phyloP scores from a whole-genome alignment of 2,113 vertebrate species.

The Rhabdornis inornatus region DNA sequence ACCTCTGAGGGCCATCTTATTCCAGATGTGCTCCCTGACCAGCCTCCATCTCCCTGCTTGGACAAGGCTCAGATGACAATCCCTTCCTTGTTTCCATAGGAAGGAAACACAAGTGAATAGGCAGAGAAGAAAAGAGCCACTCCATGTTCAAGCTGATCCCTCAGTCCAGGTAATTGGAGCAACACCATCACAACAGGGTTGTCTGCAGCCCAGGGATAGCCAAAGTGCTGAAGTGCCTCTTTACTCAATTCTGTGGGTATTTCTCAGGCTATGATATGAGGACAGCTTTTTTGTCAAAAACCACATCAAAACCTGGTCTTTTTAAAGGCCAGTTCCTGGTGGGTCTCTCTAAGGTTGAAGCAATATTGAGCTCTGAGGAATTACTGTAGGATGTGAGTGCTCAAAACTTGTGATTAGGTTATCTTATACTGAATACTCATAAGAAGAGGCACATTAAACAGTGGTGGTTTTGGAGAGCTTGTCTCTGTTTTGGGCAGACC shows the following conservation, averaged over 20 bases:
- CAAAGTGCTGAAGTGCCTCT: background rate
- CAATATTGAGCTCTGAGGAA: background rate
- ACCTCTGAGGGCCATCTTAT: background rate
- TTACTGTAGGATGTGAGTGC: background rate
- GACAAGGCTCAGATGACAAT: background rate
- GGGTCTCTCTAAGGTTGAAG: background rate
- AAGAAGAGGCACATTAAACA: background rate
- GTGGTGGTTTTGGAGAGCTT: background rate
- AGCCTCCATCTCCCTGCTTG: background rate
- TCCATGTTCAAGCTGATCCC: background rate
- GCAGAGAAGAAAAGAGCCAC: background rate
- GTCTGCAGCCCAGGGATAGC: background rate
- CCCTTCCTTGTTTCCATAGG: background rate
- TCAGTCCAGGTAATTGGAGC: background rate
- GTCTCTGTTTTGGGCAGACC: background rate
- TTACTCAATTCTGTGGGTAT: background rate
- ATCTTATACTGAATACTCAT: background rate
- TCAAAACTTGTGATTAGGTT: background rate
- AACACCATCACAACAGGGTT: rapidly evolving
- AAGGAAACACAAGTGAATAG: background rate
- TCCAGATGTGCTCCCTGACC: slow-evolving; percentile 52
- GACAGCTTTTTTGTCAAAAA: background rate
- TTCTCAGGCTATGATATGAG: background rate
- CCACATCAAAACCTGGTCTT: background rate
- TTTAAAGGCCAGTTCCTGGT: background rate